These are phyloP conservation scores for Tetramorium parvispinum DNA, from an alignment of 1,140 invertebrate genomes.

Conservation along the genomic window DNA sequence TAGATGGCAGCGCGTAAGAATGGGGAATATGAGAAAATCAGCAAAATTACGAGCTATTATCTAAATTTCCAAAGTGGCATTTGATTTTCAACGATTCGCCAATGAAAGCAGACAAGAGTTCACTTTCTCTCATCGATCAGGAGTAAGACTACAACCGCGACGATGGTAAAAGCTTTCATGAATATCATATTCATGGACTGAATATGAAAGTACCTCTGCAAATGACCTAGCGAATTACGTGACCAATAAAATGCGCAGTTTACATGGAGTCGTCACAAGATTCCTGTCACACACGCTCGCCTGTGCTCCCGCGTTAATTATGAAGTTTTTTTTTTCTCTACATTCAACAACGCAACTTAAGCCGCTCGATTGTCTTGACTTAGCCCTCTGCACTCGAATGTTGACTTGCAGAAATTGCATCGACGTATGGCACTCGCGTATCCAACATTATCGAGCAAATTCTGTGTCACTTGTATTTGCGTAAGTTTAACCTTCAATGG, in stretches of 20 bases:
- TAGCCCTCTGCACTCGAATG: conserved; percentile 16
- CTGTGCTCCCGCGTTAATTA: conserved; percentile 12
- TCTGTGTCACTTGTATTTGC: background rate
- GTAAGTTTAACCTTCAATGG: background rate
- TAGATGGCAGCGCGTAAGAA: background rate
- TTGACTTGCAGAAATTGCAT: conserved; percentile 43
- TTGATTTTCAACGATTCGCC: conserved; percentile 13
- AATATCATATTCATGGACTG: conserved; percentile 43
- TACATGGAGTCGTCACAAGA: conserved; percentile 8
- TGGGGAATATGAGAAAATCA: background rate
- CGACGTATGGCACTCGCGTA: background rate
- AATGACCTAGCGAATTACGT: conserved; percentile 36
- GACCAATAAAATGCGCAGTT: conserved; percentile 19
- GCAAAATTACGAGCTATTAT: background rate
- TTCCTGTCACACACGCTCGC: conserved; percentile 40
- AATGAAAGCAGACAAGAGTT: conserved; percentile 36
- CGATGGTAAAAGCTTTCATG: conserved; percentile 39
- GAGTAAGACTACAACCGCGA: background rate
- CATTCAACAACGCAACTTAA: conserved; percentile 1
- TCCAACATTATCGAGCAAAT: background rate
- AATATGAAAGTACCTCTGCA: conserved; percentile 9
- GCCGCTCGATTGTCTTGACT: conserved; percentile 4
- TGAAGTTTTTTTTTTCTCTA: background rate
- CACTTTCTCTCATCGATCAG: conserved; percentile 27
- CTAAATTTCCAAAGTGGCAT: conserved; percentile 4